Evolutionary conservation across 2,797 vertebrate genomes (phyloP), one percentile per base, ranked within the genome.

Genomic region (Anguilla megastoma): DNA sequence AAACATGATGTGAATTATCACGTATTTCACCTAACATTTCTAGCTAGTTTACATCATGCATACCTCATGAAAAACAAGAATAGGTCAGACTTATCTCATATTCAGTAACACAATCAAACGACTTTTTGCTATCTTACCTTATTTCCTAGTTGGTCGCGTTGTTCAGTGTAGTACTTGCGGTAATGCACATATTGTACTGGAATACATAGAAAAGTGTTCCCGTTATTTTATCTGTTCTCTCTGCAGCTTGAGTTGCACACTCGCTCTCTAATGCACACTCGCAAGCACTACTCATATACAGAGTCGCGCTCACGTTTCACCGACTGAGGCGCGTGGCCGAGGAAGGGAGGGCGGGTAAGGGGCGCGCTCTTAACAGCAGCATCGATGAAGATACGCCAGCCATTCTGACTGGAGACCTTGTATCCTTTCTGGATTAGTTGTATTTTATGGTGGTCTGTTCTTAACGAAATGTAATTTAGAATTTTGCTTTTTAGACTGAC

Each of bases 141-240:
- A 80, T 86, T 86, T 58, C 83, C 85, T 88, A 88, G 88, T 88
- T 86, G 27, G 24, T 88, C 58, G 36, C 24, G 74, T 66, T 30
- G 74, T 41, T 88, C 74, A 82, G 14, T 63, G 84, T 52, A 66
- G 71, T 82, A 86, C 84, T 86, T 41, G 41, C 84, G 66, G 74
- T 60, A 36, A 33, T 86, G 85, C 48, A 36, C 88, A 88, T 86
- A 83, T 88, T 88, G 85, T 76, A 86, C 14, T 82, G 85, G 41
- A 33, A 80, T 80, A 86, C 88, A 88, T 83, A 48, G 18, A 54
- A 58, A 86, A 88, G 52, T 86, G 69, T 58, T 85, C 41, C 84
- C 84, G 36, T 30, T 41, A 86, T 76, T 88, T 45, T 86, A 36
- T 86, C 71, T 80, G 84, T n/a, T 85, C 74, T 86, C 54, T 24